phyloP scores from a whole-genome alignment of 2,888 invertebrate genomes.

The Euplagia quadripunctaria region DNA sequence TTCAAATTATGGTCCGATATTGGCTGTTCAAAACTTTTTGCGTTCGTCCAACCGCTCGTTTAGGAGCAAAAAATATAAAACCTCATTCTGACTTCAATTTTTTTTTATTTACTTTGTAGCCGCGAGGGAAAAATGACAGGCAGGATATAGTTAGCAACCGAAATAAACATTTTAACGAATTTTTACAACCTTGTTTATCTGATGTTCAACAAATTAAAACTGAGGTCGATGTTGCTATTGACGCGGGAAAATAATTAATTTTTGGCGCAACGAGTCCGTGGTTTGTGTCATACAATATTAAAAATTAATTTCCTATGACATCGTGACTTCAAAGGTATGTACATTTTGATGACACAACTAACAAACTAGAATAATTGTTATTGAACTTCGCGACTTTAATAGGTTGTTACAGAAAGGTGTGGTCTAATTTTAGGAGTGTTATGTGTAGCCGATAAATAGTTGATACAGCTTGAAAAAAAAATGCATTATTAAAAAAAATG shows the following conservation, averaged over 20 bases:
- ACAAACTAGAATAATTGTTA: background rate
- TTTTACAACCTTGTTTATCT: conserved; percentile 33
- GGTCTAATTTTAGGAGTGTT: too few relatives aligned
- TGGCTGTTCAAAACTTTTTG: conserved; percentile 28
- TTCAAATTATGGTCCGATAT: conserved; percentile 29
- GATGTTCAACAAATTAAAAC: conserved; percentile 49
- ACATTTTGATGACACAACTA: background rate
- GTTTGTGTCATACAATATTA: conserved; percentile 7
- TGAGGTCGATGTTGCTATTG: conserved; percentile 25
- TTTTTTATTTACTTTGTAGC: conserved; percentile 31
- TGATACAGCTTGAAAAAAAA: too few relatives aligned
- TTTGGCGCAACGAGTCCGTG: conserved; percentile 23
- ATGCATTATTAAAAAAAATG: too few relatives aligned
- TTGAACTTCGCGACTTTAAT: background rate
- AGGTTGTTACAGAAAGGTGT: too few relatives aligned
- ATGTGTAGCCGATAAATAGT: too few relatives aligned
- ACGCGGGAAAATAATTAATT: conserved; percentile 24
- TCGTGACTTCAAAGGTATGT: background rate
- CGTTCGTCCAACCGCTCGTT: conserved; percentile 6
- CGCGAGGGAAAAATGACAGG: conserved; percentile 42
- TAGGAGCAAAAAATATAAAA: conserved; percentile 39
- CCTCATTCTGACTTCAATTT: conserved; percentile 24
- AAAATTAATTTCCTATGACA: conserved; percentile 13
- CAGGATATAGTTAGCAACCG: conserved; percentile 29
- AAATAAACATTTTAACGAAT: conserved; percentile 41